Evolutionary conservation across 1,140 invertebrate species (phyloP).

Genomic region (Bactericera cockerelli): DNA sequence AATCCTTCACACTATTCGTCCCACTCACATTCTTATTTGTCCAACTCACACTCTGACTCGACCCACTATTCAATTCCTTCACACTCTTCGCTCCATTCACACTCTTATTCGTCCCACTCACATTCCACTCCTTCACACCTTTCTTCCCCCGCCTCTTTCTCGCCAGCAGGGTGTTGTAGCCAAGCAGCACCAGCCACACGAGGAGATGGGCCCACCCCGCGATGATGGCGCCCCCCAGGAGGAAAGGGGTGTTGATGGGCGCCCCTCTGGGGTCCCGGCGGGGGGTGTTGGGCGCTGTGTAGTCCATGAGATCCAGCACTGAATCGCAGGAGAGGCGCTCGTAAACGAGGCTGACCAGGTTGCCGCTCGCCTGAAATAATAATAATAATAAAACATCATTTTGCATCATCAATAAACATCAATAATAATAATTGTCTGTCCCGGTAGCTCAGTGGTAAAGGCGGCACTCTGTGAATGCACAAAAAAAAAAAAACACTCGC

Average conservation of each 20-base stretch:
- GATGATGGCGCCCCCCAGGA: constrained; percentile 39
- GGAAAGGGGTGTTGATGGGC: constrained; percentile 43
- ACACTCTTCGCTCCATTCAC: too few relatives aligned
- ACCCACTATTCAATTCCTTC: too few relatives aligned
- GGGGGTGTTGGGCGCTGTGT: constrained; percentile 36
- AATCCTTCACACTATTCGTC: too few relatives aligned
- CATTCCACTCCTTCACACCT: not conserved
- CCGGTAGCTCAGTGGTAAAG: too few relatives aligned
- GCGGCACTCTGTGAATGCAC: too few relatives aligned
- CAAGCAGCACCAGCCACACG: not conserved
- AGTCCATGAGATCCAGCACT: constrained; percentile 58
- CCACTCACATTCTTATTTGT: too few relatives aligned
- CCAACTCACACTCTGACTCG: too few relatives aligned
- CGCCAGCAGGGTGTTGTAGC: not conserved
- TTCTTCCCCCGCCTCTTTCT: not conserved
- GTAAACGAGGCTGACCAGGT: constrained; percentile 41
- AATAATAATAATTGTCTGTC: too few relatives aligned
- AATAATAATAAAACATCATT: too few relatives aligned
- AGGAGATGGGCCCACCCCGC: constrained; percentile 34
- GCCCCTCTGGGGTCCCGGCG: constrained; percentile 33
- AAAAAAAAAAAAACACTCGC: too few relatives aligned
- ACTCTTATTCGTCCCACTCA: too few relatives aligned
- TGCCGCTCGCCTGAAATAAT: constrained; percentile 32
- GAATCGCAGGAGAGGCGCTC: constrained; percentile 44
- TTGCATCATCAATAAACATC: not conserved